Conservation (phyloP, 2,888 invertebrate genomes). For the Pristionchus exspectatus region DNA sequence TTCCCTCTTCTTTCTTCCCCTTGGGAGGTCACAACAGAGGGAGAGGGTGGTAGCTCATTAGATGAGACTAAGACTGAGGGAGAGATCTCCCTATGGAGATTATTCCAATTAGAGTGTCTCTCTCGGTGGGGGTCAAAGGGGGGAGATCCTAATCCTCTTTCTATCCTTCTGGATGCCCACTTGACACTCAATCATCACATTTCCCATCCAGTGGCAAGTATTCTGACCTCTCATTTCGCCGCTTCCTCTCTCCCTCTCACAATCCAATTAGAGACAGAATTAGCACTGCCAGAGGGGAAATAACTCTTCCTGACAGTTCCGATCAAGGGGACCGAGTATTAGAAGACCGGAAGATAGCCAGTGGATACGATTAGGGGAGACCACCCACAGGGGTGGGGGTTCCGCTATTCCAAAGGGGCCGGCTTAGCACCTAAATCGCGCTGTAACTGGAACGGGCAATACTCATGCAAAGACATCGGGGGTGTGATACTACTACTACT, state of each 20-base stretch:
- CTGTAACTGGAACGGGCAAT: background rate
- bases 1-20: background rate
- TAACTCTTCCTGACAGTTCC: background rate
- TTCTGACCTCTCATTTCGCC: background rate
- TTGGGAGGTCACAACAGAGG: background rate
- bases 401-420: background rate
- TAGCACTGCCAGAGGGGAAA: background rate
- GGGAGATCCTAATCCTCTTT: background rate
- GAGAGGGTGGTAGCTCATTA: background rate
- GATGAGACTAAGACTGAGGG: background rate
- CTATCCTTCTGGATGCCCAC: background rate
- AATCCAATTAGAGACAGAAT: background rate
- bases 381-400: background rate
- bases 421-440: background rate
- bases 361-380: background rate
- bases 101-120: conserved; percentile 30
- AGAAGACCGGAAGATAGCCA: background rate
- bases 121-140: background rate
- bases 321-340: background rate
- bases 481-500: background rate
- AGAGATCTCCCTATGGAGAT: background rate
- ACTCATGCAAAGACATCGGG: background rate
- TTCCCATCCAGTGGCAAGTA: background rate
- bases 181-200: background rate
- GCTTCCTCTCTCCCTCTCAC: background rate